Evolutionary conservation across 1,140 invertebrate species (phyloP), one percentile per base, ranked within the genome.

Genomic region (Probaryconus sp.): DNA sequence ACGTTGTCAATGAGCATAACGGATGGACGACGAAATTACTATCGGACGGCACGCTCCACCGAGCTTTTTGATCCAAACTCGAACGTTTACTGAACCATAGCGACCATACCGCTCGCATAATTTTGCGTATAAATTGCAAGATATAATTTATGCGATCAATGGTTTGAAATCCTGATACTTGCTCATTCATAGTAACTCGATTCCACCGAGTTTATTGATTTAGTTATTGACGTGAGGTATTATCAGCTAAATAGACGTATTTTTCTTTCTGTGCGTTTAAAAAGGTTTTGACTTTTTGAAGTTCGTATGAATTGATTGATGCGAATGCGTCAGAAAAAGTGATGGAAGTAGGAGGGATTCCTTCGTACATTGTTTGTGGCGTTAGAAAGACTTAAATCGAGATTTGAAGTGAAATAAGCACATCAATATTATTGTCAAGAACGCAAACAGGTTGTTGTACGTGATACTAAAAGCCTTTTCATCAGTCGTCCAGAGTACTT

Each of bases 1-100:
- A 71, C 56, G 71, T 58, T 69, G 63, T 48, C 50, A 73, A 68
- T 68, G 61, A 74, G 55, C 56, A 55, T 64, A 74, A 75, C 43
- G 65, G 63, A 71, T 56, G 63, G 58, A 58, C 38, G 48, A 60
- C 56, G 53, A 74, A 77, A 77, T 77, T 77, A 77, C 67, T 77
- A 77, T 69, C 61, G 56, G 28, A 4, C 26, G 53, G 60, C 53
- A 67, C 61, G 71, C 61, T 68, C 24, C 60, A 67, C 17, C 53
- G 75, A 77, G 65, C 69, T 77, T 69, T 73, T 70, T 68, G 63
- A 75, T 58, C 51, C 33, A 5, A 16, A 24, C 42, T 50, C 50
- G 43, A 68, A 58, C 58, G 40, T 42, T 74, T 72, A 56, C 56
- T 61, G 56, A 70, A 77, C 64, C 61, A 71, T 70, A 60, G 55